Conservation (phyloP, 2,888 invertebrate species). For the Sialis fuliginosa region DNA sequence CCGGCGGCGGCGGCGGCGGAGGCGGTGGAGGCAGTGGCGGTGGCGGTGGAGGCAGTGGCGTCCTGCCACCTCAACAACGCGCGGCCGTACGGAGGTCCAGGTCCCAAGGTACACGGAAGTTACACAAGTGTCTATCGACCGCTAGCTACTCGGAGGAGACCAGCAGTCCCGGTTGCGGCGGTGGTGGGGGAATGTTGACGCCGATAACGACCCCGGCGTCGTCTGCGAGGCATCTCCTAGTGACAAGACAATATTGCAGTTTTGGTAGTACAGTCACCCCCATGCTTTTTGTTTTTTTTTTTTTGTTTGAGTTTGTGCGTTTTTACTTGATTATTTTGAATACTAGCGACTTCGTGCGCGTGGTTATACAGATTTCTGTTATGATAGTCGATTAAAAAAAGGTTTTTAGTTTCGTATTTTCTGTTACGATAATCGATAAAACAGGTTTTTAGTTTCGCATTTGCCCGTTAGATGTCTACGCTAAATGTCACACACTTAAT, state of each 20-base stretch:
- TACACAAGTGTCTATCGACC: constrained; percentile 82
- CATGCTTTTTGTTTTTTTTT: background rate
- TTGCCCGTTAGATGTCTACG: too few relatives aligned
- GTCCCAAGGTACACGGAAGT: constrained; percentile 89
- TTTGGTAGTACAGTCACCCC: constrained; percentile 81
- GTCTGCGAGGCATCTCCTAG: constrained; percentile 44
- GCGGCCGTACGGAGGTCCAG: constrained; percentile 61
- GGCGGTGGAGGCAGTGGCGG: constrained; percentile 15
- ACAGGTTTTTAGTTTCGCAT: too few relatives aligned
- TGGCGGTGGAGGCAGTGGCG: too few relatives aligned
- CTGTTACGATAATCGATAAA: too few relatives aligned
- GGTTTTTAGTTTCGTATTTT: too few relatives aligned
- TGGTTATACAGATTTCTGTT: too few relatives aligned
- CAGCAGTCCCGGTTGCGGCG: constrained; percentile 22
- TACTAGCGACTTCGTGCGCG: too few relatives aligned
- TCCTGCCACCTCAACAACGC: constrained; percentile 13
- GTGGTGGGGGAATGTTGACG: constrained; percentile 20
- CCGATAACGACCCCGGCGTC: constrained; percentile 25
- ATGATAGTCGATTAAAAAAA: too few relatives aligned
- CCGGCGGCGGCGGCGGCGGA: constrained; percentile 14
- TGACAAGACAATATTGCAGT: constrained; percentile 87
- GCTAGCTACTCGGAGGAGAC: constrained; percentile 63
- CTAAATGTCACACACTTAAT: too few relatives aligned
- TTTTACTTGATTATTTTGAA: background rate
- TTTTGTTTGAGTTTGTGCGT: constrained; percentile 1